Base-by-base conservation (phyloP, 37 sponge, comb jelly and placozoan species). In the Spongia lamella region DNA sequence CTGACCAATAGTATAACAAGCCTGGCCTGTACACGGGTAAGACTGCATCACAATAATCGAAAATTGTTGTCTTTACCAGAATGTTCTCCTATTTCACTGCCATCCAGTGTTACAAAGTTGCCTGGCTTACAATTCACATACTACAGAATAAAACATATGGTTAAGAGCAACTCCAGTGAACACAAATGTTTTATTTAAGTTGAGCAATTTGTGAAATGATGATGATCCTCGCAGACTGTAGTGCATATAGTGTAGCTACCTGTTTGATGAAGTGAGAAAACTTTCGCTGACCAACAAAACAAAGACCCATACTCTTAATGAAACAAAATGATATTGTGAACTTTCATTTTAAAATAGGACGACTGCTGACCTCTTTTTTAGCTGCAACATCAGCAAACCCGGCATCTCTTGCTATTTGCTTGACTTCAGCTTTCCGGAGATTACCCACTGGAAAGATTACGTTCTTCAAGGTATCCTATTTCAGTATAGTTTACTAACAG, bases 361-460 rank as follows among this genome's bases (percentile, higher is more conserved):
- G 5, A 16, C 11, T 47, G 11, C 32, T 56, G 27, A 90, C 91
- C 78, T 92, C 93, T 61, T 77, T 88, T 69, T 63, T 56, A 1
- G 53, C 30, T 33, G 89, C 79, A 57, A 84, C 77, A 9, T 57
- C 24, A 2, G 17, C 33, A 4, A 95, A 60, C 0, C 92, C 92
- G 0, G 68, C 77, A 33, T 77, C 73, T 0, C 35, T 20, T 15
- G 92, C 96, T 38, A 95, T 53, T 56, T 57, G 51, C 56, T 60
- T 71, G 20, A 95, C 96, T 33, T 84, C 72, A 29, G 61, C 2
- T 70, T 95, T 95, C 25, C 53, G 70, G 67, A 95, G 38, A 58
- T 77, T 63, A 51, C 96, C 96, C 33, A 95, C 55, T 29, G 96
- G 96, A 73, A 95, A 95, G 35, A 88, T 15, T 13, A 73, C 84